phyloP scores from a whole-genome alignment of 2,113 vertebrate species.

The Gambusia holbrooki region DNA sequence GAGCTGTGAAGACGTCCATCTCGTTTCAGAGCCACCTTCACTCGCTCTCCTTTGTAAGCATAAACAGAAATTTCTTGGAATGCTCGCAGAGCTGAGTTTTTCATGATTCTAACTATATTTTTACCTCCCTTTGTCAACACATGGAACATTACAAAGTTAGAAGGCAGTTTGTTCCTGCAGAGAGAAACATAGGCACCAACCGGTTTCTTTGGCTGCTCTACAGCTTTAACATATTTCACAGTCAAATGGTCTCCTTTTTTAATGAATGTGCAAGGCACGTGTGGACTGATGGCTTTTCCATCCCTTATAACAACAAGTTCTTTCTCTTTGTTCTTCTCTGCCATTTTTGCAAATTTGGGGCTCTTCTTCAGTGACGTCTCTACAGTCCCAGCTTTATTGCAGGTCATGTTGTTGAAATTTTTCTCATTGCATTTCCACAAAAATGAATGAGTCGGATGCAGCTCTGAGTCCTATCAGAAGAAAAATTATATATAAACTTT shows the following conservation, averaged over 20 bases:
- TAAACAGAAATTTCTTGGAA: conserved; percentile 21
- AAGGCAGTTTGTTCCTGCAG: background rate
- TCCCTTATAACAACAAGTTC: conserved; percentile 43
- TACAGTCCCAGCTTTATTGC: conserved; percentile 24
- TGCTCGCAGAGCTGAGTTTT: background rate
- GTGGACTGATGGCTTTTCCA: conserved; percentile 27
- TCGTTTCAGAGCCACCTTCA: conserved; percentile 46
- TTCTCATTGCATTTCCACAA: background rate
- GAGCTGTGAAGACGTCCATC: conserved; percentile 19
- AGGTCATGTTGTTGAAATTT: rapidly evolving
- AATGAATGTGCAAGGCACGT: conserved; percentile 46
- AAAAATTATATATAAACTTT: background rate
- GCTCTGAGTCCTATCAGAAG: conserved; percentile 5
- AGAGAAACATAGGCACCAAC: rapidly evolving
- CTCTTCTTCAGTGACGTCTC: conserved; percentile 21
- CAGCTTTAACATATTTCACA: conserved; percentile 21
- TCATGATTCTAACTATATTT: conserved; percentile 13
- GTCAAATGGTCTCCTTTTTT: background rate
- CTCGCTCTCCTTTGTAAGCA: conserved; percentile 32
- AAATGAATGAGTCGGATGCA: conserved; percentile 21
- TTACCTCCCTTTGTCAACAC: conserved; percentile 12
- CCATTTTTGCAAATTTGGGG: background rate
- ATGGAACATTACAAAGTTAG: conserved; percentile 21
- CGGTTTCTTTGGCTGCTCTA: rapidly evolving
- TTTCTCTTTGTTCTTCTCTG: conserved; percentile 7